These are phyloP conservation scores for Cryptotermes secundus DNA, from an alignment of 1,140 invertebrate genomes.

Conservation along the genomic window DNA sequence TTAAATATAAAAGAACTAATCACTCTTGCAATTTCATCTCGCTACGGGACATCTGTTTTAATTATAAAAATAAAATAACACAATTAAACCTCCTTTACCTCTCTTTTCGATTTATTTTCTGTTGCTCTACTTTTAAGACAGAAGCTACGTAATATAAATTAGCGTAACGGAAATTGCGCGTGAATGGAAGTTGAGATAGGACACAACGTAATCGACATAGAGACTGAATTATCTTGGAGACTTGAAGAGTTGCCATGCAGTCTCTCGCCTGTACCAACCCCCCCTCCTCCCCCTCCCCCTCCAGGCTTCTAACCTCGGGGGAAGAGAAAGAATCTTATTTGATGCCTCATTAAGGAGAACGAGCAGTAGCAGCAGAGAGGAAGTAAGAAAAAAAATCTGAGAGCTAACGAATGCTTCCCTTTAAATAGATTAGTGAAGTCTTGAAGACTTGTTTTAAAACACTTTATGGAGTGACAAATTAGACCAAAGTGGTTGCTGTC, in stretches of 20 bases:
- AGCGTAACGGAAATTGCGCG: slow-evolving; percentile 5
- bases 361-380: slow-evolving; percentile 3
- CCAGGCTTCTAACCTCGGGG: background rate
- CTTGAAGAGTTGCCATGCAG: slow-evolving; percentile 5
- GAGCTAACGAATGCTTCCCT: slow-evolving; percentile 18
- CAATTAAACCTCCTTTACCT: background rate
- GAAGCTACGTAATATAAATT: background rate
- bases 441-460: slow-evolving; percentile 20
- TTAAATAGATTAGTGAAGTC: slow-evolving; percentile 20
- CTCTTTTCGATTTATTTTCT: background rate
- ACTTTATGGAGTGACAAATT: slow-evolving; percentile 19
- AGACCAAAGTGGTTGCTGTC: slow-evolving; percentile 17
- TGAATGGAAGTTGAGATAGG: slow-evolving; percentile 8
- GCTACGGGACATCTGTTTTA: background rate
- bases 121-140: background rate
- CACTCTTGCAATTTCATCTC: background rate
- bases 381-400: background rate
- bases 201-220: background rate
- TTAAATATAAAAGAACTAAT: background rate
- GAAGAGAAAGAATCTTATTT: slow-evolving; percentile 17
- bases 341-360: slow-evolving; percentile 15
- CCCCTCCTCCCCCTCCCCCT: background rate
- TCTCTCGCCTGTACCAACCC: background rate
- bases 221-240: background rate
- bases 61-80: background rate